These are phyloP conservation scores for Microcebus ravelobensis DNA, from an alignment of 2,113 vertebrate species.

Conservation along the genomic window DNA sequence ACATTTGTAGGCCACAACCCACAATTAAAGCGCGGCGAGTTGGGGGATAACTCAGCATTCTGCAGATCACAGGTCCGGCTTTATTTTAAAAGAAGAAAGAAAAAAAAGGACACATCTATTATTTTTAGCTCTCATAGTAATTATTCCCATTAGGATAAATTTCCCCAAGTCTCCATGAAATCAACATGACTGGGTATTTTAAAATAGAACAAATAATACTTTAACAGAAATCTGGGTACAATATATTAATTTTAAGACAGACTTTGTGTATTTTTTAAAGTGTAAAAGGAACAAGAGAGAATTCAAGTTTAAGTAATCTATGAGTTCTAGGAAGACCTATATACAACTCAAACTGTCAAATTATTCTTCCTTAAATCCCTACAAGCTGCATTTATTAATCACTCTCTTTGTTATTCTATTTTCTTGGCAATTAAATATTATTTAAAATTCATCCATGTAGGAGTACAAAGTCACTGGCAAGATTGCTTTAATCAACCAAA, in stretches of 20 bases:
- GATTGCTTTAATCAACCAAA: slow-evolving; percentile 48
- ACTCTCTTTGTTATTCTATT: not conserved
- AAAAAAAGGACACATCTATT: slow-evolving; percentile 73
- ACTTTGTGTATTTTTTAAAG: not conserved
- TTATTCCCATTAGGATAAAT: slow-evolving; percentile 52
- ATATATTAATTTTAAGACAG: not conserved
- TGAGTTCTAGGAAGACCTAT: not conserved
- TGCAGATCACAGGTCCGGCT: slow-evolving; percentile 97
- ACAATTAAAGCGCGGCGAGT: slow-evolving; percentile 95
- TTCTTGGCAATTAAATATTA: slow-evolving; percentile 47
- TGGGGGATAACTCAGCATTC: slow-evolving; percentile 96
- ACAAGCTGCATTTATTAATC: slow-evolving; percentile 8
- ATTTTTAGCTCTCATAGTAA: slow-evolving; percentile 63
- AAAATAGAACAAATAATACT: not conserved
- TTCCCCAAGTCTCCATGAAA: slow-evolving; percentile 67
- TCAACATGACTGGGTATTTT: slow-evolving; percentile 44
- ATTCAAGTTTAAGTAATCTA: slow-evolving; percentile 13
- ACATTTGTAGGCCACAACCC: slow-evolving; percentile 98
- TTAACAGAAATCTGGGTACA: not conserved
- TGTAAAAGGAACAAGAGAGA: slow-evolving; percentile 1
- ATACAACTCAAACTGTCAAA: not conserved
- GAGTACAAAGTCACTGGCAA: slow-evolving; percentile 36
- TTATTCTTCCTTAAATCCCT: slow-evolving; percentile 10
- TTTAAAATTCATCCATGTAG: slow-evolving; percentile 46
- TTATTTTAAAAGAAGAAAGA: slow-evolving; percentile 77